phyloP scores from a whole-genome alignment of 2,888 invertebrate genomes.

The Pollenia amentaria region DNA sequence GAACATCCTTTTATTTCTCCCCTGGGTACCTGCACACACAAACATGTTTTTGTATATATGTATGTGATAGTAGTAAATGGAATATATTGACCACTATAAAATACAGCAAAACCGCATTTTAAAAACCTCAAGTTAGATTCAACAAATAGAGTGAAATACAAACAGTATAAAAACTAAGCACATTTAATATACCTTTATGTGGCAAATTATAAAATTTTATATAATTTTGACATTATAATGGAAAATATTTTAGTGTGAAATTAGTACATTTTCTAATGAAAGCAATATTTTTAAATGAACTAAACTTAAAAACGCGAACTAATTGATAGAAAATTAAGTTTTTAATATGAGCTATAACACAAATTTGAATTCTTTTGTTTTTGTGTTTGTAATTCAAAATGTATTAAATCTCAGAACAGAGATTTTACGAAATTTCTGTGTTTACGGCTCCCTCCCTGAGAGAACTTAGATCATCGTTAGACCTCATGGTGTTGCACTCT shows the following conservation, averaged over 20 bases:
- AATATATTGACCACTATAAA: slow-evolving; percentile 49
- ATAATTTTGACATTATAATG: slow-evolving; percentile 1
- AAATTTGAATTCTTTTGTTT: no score
- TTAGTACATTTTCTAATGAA: not conserved
- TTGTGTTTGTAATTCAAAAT: no score
- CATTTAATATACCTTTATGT: not conserved
- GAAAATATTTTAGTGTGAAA: not conserved
- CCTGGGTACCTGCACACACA: not conserved
- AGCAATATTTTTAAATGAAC: slow-evolving; percentile 14
- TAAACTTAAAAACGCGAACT: not conserved
- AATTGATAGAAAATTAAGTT: no score
- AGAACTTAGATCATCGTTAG: no score
- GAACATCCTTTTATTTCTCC: no score
- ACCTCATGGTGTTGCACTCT: no score
- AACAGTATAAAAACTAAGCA: slow-evolving; percentile 1
- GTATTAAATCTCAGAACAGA: no score
- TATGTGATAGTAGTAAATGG: not conserved
- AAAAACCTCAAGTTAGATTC: slow-evolving; percentile 51
- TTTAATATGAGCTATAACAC: no score
- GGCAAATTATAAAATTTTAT: not conserved
- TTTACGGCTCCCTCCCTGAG: no score
- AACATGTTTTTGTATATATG: not conserved
- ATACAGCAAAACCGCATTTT: slow-evolving; percentile 62
- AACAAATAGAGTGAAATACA: slow-evolving; percentile 56
- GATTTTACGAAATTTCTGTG: no score